Conservation (phyloP, 2,113 vertebrate species). For the Thalassoma bifasciatum region DNA sequence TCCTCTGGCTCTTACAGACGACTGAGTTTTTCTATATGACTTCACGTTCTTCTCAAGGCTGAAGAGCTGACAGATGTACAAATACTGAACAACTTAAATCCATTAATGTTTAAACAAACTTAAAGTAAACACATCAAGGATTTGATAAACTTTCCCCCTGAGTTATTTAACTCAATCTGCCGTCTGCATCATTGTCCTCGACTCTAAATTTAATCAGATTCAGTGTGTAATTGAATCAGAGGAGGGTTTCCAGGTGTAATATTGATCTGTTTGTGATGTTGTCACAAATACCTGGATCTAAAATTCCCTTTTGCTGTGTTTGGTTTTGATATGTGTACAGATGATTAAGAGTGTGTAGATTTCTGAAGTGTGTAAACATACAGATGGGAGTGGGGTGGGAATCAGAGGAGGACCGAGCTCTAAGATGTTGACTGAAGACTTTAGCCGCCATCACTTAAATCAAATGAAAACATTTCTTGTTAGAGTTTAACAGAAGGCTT, state of each 20-base stretch:
- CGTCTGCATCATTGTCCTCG: constrained; percentile 2
- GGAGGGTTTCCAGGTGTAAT: neutral
- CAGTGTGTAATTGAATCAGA: neutral
- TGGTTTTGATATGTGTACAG: constrained; percentile 6
- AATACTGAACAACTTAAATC: neutral
- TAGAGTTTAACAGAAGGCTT: neutral
- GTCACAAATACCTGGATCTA: neutral
- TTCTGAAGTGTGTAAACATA: constrained; percentile 10
- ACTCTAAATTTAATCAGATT: neutral
- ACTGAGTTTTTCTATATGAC: neutral
- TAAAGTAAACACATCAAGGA: neutral
- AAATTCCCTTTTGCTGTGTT: neutral
- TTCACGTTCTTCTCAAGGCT: neutral
- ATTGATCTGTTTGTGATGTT: neutral
- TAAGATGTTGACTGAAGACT: constrained; percentile 39
- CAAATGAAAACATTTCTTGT: constrained; percentile 5
- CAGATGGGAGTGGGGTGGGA: constrained; percentile 12
- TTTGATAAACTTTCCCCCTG: neutral
- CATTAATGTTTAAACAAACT: neutral
- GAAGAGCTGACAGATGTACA: neutral
- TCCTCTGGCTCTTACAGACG: too few species aligned
- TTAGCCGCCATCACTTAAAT: constrained; percentile 13
- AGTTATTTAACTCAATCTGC: neutral
- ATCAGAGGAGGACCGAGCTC: constrained; percentile 21
- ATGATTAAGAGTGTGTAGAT: neutral